A percentile compares a stretch with the other conserved stretches of the same genome.
phyloP scores from a whole-genome alignment of 2,113 vertebrate species.

The Amblyornis subalaris region DNA sequence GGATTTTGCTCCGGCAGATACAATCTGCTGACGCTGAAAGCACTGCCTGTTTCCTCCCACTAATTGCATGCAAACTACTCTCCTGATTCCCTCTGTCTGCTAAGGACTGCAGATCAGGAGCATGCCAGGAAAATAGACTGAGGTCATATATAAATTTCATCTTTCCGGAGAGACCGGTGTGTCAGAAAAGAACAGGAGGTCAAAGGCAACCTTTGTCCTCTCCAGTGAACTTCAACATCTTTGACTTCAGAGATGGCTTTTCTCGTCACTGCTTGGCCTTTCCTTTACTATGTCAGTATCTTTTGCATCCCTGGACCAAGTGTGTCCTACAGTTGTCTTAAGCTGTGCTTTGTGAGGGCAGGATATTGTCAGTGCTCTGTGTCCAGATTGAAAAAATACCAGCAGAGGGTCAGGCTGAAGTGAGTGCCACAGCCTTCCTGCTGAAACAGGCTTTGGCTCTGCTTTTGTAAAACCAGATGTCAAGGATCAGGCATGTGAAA shows the following conservation, averaged over 20 bases:
- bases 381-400: not conserved
- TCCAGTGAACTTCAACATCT: not conserved
- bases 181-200: not conserved
- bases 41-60: not conserved
- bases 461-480: not conserved
- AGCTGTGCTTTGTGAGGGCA: not conserved
- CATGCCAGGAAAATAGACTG: not conserved
- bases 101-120: not conserved
- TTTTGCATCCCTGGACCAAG: not conserved
- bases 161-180: fast-evolving
- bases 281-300: not conserved
- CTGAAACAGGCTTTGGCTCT: not conserved
- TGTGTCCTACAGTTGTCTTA: not conserved
- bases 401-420: not conserved
- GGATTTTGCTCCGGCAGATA: not conserved
- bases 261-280: not conserved
- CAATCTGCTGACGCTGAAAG: not conserved
- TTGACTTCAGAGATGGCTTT: slow-evolving; percentile 4
- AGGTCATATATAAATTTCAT: not conserved
- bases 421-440: not conserved
- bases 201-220: not conserved
- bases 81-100: not conserved
- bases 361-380: not conserved
- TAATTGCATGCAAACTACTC: not conserved
- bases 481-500: not conserved